Evolutionary conservation across 2,888 invertebrate genomes (phyloP).

Genomic region (Hedychridium roseum): DNA sequence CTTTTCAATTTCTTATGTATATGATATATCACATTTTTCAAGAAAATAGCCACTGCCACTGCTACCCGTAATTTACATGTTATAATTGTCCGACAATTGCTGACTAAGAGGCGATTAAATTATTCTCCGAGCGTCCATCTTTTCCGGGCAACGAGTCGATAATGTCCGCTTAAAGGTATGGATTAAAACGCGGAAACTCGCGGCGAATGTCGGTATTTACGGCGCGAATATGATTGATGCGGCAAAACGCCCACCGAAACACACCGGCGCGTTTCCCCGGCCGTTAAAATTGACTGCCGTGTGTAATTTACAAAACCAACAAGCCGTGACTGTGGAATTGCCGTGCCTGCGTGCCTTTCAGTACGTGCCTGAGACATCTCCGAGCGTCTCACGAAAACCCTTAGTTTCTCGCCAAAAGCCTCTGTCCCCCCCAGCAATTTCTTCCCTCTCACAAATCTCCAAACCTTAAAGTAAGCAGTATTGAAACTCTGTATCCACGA

Average conservation of each 20-base stretch:
- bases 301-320: conserved; percentile 59
- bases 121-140: no score
- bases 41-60: no score
- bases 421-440: no score
- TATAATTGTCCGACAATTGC: no score
- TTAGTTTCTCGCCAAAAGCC: conserved; percentile 45
- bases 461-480: no score
- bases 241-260: conserved; percentile 55
- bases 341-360: conserved; percentile 32
- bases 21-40: no score
- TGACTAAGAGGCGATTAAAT: no score
- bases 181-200: conserved; percentile 29
- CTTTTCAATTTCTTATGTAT: no score
- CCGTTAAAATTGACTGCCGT: conserved; percentile 54
- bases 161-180: conserved; percentile 43
- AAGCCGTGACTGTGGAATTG: conserved; percentile 55
- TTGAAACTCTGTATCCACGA: no score
- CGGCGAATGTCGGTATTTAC: conserved; percentile 48
- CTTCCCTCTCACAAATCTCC: no score
- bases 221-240: conserved; percentile 53
- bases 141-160: conserved; percentile 24
- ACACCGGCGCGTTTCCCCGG: conserved; percentile 49
- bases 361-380: conserved; percentile 44
- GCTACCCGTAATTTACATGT: no score
- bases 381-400: conserved; percentile 41